These are phyloP conservation scores for Idris sp. DNA, from an alignment of 1,140 invertebrate species.

Conservation along the genomic window DNA sequence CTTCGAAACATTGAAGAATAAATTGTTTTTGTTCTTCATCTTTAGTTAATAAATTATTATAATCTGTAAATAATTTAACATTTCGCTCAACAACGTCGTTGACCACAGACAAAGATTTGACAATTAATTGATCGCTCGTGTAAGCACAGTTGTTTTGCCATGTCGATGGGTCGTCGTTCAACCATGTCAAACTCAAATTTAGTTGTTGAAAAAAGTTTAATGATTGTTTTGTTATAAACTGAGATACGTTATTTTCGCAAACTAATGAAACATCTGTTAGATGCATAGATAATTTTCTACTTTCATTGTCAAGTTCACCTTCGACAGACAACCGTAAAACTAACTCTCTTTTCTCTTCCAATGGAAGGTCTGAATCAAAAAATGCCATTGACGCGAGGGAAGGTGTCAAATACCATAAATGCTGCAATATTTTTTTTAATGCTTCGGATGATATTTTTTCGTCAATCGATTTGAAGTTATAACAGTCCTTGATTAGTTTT, in stretches of 20 bases:
- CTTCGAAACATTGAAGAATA: constrained; percentile 3
- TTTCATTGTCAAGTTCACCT: not conserved
- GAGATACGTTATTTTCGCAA: constrained; percentile 2
- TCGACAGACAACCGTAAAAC: constrained; percentile 7
- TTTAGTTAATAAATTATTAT: constrained; percentile 8
- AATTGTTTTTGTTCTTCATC: constrained; percentile 17
- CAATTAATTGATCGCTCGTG: not conserved
- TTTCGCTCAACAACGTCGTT: constrained; percentile 11
- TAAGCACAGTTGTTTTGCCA: not conserved
- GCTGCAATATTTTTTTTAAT: not conserved
- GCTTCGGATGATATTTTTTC: not conserved
- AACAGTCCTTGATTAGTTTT: constrained; percentile 1
- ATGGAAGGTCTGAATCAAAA: constrained; percentile 1
- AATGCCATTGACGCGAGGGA: not conserved
- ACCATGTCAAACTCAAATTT: constrained; percentile 4
- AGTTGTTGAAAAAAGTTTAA: constrained; percentile 1
- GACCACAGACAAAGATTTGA: constrained; percentile 12
- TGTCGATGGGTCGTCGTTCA: not conserved
- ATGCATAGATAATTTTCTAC: not conserved
- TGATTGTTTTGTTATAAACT: not conserved
- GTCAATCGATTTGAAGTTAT: constrained; percentile 1
- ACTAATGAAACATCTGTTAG: not conserved
- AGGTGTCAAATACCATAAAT: constrained; percentile 5
- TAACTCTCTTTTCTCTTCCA: constrained; percentile 2
- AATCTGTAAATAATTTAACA: constrained; percentile 5